Conservation (phyloP, 2,113 vertebrate species). For the Xenotilapia caudafasciata region DNA sequence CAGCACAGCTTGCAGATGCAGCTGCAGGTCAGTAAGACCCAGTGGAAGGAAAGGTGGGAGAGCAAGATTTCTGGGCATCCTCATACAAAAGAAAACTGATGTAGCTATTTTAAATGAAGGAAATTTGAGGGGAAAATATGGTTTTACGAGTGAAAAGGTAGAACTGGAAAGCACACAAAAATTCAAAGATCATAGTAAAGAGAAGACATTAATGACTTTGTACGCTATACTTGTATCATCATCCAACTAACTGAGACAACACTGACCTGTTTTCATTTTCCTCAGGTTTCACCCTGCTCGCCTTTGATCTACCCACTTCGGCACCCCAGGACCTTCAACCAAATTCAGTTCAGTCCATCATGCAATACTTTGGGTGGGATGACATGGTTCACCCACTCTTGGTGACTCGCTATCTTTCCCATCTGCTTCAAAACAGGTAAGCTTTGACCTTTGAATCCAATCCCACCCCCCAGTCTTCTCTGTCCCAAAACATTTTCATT, state of each 20-base stretch:
- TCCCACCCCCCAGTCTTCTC: neutral
- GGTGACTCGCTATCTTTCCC: slow-evolving; percentile 87
- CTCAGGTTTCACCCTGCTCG: slow-evolving; percentile 88
- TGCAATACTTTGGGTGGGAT: slow-evolving; percentile 93
- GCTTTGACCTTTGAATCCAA: neutral
- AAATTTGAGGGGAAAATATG: neutral
- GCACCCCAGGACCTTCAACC: slow-evolving; percentile 89
- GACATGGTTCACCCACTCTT: slow-evolving; percentile 88
- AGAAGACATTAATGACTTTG: neutral
- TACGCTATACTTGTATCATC: neutral
- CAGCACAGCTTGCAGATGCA: slow-evolving; percentile 83
- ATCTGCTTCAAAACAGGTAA: slow-evolving; percentile 89
- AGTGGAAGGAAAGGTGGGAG: neutral
- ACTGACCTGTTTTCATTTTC: neutral
- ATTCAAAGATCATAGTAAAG: neutral
- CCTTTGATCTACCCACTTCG: slow-evolving; percentile 83
- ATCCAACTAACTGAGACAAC: neutral
- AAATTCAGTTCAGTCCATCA: slow-evolving; percentile 80
- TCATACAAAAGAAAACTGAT: neutral
- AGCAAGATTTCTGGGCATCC: neutral
- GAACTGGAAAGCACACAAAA: neutral
- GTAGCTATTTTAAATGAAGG: neutral
- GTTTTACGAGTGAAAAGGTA: neutral
- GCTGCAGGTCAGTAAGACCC: slow-evolving; percentile 83
- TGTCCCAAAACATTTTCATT: neutral